Base-by-base conservation (phyloP, 2,113 vertebrate species). In the Trichechus manatus region DNA sequence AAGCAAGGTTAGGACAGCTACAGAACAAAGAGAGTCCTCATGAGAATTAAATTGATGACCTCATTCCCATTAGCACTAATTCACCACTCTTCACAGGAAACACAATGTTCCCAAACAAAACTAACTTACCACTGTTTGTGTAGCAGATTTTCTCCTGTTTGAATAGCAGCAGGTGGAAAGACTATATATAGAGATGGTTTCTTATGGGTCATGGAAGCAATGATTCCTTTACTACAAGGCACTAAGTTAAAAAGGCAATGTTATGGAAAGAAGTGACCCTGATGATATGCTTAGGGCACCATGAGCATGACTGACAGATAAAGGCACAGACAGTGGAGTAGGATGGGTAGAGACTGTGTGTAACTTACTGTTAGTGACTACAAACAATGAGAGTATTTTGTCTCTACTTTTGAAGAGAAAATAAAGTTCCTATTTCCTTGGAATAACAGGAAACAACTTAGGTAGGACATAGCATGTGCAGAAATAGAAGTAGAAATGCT, bases 351-450 rank as follows among this genome's bases (percentile, higher is more conserved):
- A n/a, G 7, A 85, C 23, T 61, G 3, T 25, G 23, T 20, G 4
- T 53, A 33, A 39, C 1, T 88, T 90, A n/a, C 0, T 17, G 42
- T 36, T 27, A 50, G 17, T 53, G 70, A 84, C 31, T 47, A 11
- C 22, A 80, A 33, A 61, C 13, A 53, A 29, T 80, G 6, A 25
- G 3, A 68, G 11, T 77, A 85, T 70, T 88, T 90, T 94, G 25
- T 79, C 44, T 86, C 31, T 20, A 68, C 17, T 89, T 66, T 70
- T 17, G 15, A 91, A 88, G 53, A n/a, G 27, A 91, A 89, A 94
- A 90, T 88, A 22, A 93, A 90, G 29, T 64, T 93, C 33, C 36
- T 91, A 27, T 74, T 92, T 81, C 14, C 56, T 94, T 72, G 36
- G 31, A 78, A 33, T 31, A 59, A 11, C 3, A 92, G 23, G 82